phyloP scores from a whole-genome alignment of 2,797 vertebrate species.

The Dendrocincla tyrannina region DNA sequence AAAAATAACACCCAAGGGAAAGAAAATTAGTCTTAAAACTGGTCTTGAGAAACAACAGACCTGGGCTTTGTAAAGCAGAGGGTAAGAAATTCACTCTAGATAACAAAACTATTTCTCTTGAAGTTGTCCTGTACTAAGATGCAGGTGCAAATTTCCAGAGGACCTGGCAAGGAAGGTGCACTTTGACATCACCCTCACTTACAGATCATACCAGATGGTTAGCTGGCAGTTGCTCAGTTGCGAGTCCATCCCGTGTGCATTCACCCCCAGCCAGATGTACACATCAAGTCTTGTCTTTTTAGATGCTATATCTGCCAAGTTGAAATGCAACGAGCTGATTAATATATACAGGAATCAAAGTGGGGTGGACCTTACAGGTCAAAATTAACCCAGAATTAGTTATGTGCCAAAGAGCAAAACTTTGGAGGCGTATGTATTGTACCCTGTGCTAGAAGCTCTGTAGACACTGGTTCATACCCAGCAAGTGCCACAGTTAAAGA shows the following conservation, averaged over 20 bases:
- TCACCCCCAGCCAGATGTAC: constrained; percentile 49
- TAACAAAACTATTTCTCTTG: constrained; percentile 6
- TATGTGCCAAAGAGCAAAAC: neutral
- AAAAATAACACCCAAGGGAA: neutral
- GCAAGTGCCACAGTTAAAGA: neutral
- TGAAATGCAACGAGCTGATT: constrained; percentile 23
- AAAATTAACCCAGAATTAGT: constrained; percentile 30
- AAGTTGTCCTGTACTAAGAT: neutral
- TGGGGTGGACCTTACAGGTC: neutral
- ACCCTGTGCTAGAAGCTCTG: neutral
- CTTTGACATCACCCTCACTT: constrained; percentile 57
- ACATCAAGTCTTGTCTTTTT: constrained; percentile 39
- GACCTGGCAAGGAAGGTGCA: neutral
- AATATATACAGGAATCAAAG: constrained; percentile 1
- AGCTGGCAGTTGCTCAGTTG: constrained; percentile 59
- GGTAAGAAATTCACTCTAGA: neutral
- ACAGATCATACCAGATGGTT: constrained; percentile 59
- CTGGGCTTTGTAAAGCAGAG: neutral
- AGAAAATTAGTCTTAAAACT: neutral
- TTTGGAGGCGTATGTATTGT: neutral
- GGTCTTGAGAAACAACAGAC: neutral
- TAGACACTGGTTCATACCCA: neutral
- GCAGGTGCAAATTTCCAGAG: constrained; percentile 35
- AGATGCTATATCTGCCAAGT: constrained; percentile 31
- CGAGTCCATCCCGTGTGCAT: constrained; percentile 36